Evolutionary conservation across 2,888 invertebrate genomes (phyloP).

Genomic region (Cyrtodaria siliqua): DNA sequence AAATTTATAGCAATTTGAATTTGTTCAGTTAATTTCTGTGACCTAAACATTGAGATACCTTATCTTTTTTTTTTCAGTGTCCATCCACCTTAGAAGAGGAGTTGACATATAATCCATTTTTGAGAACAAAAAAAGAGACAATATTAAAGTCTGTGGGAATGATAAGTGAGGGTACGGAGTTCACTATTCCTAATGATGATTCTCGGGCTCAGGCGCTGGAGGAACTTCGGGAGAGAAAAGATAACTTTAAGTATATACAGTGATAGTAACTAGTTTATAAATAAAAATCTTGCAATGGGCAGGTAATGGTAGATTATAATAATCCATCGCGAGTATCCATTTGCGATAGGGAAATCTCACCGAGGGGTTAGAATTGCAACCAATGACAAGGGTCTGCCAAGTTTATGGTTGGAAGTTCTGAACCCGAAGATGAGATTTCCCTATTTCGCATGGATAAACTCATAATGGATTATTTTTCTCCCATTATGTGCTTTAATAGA

Average conservation of each 20-base stretch:
- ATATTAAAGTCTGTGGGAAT: conserved; percentile 71
- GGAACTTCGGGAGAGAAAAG: conserved; percentile 78
- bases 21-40: not conserved
- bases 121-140: conserved; percentile 74
- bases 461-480: no score
- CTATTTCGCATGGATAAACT: no score
- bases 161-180: conserved; percentile 48
- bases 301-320: no score
- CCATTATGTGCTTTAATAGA: no score
- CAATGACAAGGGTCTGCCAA: no score
- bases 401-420: no score
- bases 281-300: not conserved
- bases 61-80: conserved; percentile 70
- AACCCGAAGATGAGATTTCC: no score
- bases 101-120: conserved; percentile 81
- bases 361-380: no score
- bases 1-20: not conserved
- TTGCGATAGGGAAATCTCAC: no score
- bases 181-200: conserved; percentile 65
- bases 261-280: conserved; percentile 15
- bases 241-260: conserved; percentile 75
- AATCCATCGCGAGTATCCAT: no score
- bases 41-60: not conserved
- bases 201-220: conserved; percentile 70
- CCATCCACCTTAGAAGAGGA: conserved; percentile 82